Evolutionary conservation across 2,888 invertebrate species (phyloP).

Genomic region (Tholera decimalis): DNA sequence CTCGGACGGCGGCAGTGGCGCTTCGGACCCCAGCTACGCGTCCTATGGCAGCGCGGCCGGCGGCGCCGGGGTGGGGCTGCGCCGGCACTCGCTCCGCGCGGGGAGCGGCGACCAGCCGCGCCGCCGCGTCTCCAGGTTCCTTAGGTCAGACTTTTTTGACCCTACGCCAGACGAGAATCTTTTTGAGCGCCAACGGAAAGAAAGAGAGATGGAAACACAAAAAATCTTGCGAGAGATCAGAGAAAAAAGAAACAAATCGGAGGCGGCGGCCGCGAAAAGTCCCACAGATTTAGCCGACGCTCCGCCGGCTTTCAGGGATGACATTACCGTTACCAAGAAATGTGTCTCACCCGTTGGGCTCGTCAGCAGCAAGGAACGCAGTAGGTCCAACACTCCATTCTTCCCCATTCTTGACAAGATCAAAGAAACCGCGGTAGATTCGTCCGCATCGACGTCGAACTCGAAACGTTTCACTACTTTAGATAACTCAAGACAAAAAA

Average conservation of each 20-base stretch:
- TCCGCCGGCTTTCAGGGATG: constrained; percentile 73
- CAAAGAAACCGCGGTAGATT: constrained; percentile 83
- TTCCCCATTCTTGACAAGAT: constrained; percentile 89
- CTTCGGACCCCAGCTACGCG: constrained; percentile 73
- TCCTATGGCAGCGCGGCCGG: constrained; percentile 77
- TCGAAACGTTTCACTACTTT: constrained; percentile 64
- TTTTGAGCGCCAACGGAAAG: constrained; percentile 92
- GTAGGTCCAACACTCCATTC: constrained; percentile 88
- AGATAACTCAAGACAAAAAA: constrained; percentile 67
- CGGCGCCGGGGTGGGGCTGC: constrained; percentile 62
- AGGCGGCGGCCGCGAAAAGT: constrained; percentile 74
- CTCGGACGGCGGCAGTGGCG: constrained; percentile 78
- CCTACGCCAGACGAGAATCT: constrained; percentile 93
- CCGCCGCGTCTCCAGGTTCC: constrained; percentile 93
- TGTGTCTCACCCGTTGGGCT: constrained; percentile 82
- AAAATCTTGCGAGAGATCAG: constrained; percentile 93
- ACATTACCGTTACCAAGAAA: constrained; percentile 72
- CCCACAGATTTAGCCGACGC: constrained; percentile 72
- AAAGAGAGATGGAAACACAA: constrained; percentile 93
- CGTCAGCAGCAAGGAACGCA: constrained; percentile 82
- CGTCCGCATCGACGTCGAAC: constrained; percentile 66
- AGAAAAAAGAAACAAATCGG: constrained; percentile 90
- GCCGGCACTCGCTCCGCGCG: constrained; percentile 79
- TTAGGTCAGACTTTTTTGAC: constrained; percentile 95
- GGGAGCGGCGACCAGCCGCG: constrained; percentile 83